phyloP scores from a whole-genome alignment of 2,113 vertebrate species.

The Prunella himalayana region DNA sequence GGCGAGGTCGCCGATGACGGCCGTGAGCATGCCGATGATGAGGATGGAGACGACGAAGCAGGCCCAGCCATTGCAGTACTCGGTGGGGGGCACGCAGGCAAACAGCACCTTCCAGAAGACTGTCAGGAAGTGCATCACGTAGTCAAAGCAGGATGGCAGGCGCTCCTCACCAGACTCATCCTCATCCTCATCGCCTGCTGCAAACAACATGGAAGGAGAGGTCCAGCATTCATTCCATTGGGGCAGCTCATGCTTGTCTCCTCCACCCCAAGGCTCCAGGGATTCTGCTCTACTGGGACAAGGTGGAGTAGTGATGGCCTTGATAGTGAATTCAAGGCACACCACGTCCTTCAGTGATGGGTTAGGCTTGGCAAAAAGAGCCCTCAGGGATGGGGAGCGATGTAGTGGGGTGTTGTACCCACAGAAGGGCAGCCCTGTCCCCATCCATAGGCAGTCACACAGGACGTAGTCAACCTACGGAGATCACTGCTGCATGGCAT shows the following conservation, averaged over 20 bases:
- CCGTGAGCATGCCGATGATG: slow-evolving; percentile 94
- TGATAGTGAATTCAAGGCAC: neutral
- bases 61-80: slow-evolving; percentile 96
- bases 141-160: slow-evolving; percentile 96
- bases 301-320: neutral
- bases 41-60: slow-evolving; percentile 91
- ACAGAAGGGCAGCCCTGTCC: neutral
- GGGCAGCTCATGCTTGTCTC: neutral
- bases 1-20: slow-evolving; percentile 93
- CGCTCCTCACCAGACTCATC: slow-evolving; percentile 93
- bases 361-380: neutral
- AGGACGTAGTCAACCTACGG: neutral
- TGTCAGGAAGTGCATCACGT: slow-evolving; percentile 98
- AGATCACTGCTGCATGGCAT: neutral
- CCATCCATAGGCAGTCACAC: neutral
- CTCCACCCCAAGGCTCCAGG: neutral
- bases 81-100: slow-evolving; percentile 93
- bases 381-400: neutral
- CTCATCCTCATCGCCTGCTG: slow-evolving; percentile 89
- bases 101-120: slow-evolving; percentile 99
- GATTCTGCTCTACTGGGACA: neutral
- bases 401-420: neutral
- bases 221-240: neutral
- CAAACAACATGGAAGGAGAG: slow-evolving; percentile 12
- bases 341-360: neutral